Evolutionary conservation across 2,888 invertebrate species (phyloP).

Genomic region (Archips xylosteana): DNA sequence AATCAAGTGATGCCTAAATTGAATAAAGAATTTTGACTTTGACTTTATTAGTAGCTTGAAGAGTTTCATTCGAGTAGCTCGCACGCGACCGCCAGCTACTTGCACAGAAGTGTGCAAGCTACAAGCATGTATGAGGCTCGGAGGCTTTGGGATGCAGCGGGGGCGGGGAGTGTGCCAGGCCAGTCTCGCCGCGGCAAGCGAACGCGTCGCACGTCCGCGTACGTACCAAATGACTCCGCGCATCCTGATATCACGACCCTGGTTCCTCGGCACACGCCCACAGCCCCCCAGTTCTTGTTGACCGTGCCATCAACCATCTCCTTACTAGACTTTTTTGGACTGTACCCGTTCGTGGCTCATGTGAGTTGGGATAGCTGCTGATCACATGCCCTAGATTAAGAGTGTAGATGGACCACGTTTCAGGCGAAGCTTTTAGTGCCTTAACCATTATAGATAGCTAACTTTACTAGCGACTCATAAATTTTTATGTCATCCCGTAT

Average conservation of each 20-base stretch:
- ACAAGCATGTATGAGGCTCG: not conserved
- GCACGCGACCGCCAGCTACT: not conserved
- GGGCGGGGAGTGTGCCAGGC: constrained; percentile 52
- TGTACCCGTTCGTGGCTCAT: constrained; percentile 77
- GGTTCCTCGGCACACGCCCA: constrained; percentile 54
- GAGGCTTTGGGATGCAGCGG: constrained; percentile 78
- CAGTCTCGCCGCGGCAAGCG: constrained; percentile 71
- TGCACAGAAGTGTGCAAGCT: not conserved
- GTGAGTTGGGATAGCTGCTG: constrained; percentile 76
- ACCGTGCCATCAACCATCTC: constrained; percentile 66
- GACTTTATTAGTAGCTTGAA: no score
- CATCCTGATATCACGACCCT: constrained; percentile 63
- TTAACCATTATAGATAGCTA: constrained; percentile 51
- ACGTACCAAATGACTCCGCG: constrained; percentile 75
- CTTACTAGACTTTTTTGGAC: constrained; percentile 67
- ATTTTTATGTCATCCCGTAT: constrained; percentile 55
- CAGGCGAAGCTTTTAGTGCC: constrained; percentile 64
- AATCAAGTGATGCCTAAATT: no score
- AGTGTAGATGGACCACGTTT: constrained; percentile 72
- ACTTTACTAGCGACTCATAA: constrained; percentile 51
- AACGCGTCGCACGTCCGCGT: constrained; percentile 63
- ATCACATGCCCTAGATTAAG: constrained; percentile 80
- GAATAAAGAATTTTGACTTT: no score
- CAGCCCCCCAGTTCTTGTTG: constrained; percentile 64
- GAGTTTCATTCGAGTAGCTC: not conserved